Base-by-base conservation (phyloP, 2,888 invertebrate species). In the Sylvicola cinctus region DNA sequence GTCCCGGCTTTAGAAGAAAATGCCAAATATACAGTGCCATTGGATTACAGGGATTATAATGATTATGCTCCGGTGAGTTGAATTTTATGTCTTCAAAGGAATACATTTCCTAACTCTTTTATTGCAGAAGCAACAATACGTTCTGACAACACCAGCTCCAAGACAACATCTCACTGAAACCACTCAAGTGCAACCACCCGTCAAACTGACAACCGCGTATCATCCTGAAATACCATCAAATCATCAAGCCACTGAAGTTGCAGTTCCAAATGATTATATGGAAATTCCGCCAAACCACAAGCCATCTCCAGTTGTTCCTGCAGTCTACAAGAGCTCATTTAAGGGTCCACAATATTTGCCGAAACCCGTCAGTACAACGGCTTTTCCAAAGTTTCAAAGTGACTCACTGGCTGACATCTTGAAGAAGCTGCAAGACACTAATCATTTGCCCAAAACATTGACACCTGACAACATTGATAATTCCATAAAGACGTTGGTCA, bases 401-500 rank as follows among this genome's bases (percentile, higher is more conserved):
- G 46, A 49, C 39, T 58, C 58, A n/a, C 46, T 72, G 27, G 58
- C 63, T 1, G 64, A 73, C 41, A 66, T 83, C 40, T 48, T 79
- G 27, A 74, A 74, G 48, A 74, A 78, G 37, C 58, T 81, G 17
- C 79, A 79, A 51, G 60, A 75, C 13, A 71, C 73, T 43, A 78
- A 80, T 53, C 71, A 75, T 30, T 59, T 84, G 42, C 81, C 83
- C 1, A 74, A 76, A 43, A 74, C 70, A 7, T 62, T 83, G 16
- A 80, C 76, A 4, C 67, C 71, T 34, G 74, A 78, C 42, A 83
- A 83, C 46, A 71, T 83, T 31, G 77, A 79, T 43, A 70, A 75
- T 39, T 81, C 80, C 32, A 76, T 84, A 40, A 70, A 66, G 48
- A 81, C 80, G 1, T 58, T 84, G 37, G 65, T 81, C 11, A 74